These are phyloP conservation scores for Nycticryphes semicollaris DNA, from an alignment of 2,113 vertebrate species.

Conservation along the genomic window DNA sequence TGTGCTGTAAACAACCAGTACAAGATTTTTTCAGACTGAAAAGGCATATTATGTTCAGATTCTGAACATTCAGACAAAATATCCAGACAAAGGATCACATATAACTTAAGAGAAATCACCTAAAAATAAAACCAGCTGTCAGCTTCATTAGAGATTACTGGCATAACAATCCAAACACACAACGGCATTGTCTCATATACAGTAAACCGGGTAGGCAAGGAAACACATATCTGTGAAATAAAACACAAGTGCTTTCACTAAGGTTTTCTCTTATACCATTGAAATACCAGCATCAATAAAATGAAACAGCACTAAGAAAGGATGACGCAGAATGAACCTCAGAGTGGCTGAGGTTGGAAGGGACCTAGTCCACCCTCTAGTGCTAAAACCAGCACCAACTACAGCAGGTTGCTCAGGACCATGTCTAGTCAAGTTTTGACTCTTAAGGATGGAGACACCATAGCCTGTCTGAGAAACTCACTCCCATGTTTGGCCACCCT, in stretches of 20 bases:
- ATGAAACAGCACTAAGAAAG: not conserved
- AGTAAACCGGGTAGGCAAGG: not conserved
- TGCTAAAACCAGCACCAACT: not conserved
- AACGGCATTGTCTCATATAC: not conserved
- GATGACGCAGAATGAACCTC: not conserved
- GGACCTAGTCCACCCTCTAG: fast-evolving
- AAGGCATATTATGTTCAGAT: not conserved
- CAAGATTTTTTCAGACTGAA: not conserved
- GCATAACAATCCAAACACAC: not conserved
- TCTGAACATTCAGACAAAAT: not conserved
- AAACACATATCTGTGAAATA: not conserved
- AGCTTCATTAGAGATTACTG: not conserved
- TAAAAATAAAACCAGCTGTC: not conserved
- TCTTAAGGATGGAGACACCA: not conserved
- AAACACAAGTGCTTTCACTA: not conserved
- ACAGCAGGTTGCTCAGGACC: not conserved
- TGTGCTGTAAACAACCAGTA: not conserved
- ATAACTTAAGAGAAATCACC: not conserved
- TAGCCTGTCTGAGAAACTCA: not conserved
- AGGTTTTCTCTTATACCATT: not conserved
- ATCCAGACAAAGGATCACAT: not conserved
- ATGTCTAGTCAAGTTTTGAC: not conserved
- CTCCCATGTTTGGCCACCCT: not conserved
- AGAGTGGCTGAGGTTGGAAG: not conserved
- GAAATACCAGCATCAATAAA: not conserved